phyloP scores from a whole-genome alignment of 2,113 vertebrate genomes.

The Oceanodroma tethys region DNA sequence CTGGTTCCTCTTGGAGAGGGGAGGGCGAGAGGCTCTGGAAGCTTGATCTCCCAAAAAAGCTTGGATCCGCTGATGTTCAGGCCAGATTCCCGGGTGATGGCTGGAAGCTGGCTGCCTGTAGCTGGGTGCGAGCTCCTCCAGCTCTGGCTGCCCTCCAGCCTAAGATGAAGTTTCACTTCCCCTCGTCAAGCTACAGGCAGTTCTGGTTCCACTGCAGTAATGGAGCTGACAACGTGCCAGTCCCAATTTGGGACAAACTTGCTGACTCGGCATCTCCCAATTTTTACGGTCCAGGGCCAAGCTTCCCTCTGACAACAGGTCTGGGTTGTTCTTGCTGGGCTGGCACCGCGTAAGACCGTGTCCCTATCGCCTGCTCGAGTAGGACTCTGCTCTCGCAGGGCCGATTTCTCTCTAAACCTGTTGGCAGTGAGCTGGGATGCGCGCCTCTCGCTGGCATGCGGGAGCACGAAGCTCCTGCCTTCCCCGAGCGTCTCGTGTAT shows the following conservation, averaged over 20 bases:
- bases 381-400: neutral
- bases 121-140: neutral
- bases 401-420: neutral
- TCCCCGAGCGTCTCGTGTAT: accelerated
- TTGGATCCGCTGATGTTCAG: neutral
- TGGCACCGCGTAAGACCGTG: accelerated
- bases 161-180: conserved; percentile 3
- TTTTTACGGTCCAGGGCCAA: neutral
- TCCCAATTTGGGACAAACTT: neutral
- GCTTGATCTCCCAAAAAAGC: neutral
- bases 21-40: neutral
- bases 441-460: neutral
- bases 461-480: neutral
- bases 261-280: neutral
- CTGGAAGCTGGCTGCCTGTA: neutral
- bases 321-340: neutral
- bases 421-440: accelerated
- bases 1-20: neutral
- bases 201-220: conserved; percentile 21
- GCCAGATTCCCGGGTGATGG: neutral
- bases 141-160: conserved; percentile 21
- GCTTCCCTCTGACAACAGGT: neutral
- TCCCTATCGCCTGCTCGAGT: neutral
- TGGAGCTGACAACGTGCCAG: neutral
- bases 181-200: neutral